Evolutionary conservation across 2,888 invertebrate species (phyloP).

Genomic region (Spilosoma lubricipeda): DNA sequence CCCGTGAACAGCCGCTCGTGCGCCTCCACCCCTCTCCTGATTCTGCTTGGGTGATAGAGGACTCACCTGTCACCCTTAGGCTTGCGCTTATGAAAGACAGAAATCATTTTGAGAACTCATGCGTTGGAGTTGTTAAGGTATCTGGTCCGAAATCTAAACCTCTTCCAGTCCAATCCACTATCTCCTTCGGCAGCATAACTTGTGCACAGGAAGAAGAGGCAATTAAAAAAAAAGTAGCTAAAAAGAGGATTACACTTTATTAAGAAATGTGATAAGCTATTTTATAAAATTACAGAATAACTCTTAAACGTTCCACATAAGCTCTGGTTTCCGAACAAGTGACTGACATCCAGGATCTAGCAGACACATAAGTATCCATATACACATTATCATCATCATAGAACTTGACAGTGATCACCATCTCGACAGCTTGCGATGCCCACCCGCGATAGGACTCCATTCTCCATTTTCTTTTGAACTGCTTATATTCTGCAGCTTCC

Average conservation of each 20-base stretch:
- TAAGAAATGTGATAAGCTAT: not conserved
- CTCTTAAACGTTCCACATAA: not conserved
- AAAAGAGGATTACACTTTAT: not conserved
- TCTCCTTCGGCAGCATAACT: too few relatives aligned
- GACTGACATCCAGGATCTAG: not conserved
- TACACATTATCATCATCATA: slow-evolving; percentile 2
- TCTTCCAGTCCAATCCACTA: too few relatives aligned
- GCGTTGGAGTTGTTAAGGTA: too few relatives aligned
- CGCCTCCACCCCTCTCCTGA: too few relatives aligned
- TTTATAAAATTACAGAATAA: not conserved
- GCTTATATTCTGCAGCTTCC: not conserved
- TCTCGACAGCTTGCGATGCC: not conserved
- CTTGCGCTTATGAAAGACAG: too few relatives aligned
- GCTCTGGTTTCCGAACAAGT: slow-evolving; percentile 2
- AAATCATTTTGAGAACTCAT: too few relatives aligned
- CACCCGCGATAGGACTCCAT: not conserved
- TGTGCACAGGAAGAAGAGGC: too few relatives aligned
- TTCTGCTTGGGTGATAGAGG: too few relatives aligned
- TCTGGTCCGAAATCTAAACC: too few relatives aligned
- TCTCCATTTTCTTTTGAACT: not conserved
- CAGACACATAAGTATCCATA: not conserved
- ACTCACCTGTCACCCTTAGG: too few relatives aligned
- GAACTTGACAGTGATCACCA: not conserved
- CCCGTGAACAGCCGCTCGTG: too few relatives aligned
- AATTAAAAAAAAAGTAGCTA: not conserved